Evolutionary conservation across 2,888 invertebrate species (phyloP), one percentile per base, ranked within the genome.

Genomic region (Callimorpha dominula): DNA sequence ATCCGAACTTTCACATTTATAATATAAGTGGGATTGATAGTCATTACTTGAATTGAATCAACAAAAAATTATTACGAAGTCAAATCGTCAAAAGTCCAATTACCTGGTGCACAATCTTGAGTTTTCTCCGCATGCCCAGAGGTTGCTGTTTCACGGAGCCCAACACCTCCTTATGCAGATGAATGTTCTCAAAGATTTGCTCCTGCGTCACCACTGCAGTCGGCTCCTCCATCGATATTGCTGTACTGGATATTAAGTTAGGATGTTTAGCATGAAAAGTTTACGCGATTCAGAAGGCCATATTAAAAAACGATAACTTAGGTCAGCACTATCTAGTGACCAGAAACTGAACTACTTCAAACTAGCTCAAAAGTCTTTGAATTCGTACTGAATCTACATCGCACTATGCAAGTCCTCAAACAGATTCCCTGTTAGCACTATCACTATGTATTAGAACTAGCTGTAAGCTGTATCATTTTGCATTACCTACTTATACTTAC

Each of bases 141-240:
- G 98, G 98, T 87, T 98, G 98, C 86, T 98, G 97, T 87, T 98
- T 98, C 15, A 99, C 98, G 65, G 97, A 98, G 79, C 97, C 97
- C 78, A 99, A 95, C 0, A 99, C 98, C 92, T 99, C 99, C 90
- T 99, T 99, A 92, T 99, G 99, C 52, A 99, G 93, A 81, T 98
- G 97, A 76, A 99, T 97, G 87, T 98, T 99, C 91, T 98, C 98
- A 88, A 98, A 98, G 80, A 99, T 98, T 93, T 98, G 98, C 88
- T 98, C 98, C 88, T 98, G 98, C 0, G 97, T 97, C 81, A 97
- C 97, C 76, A 96, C 93, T 62, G 94, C 93, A 74, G 96, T 96
- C 78, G 91, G 92, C 4, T 98, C 98, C 76, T 98, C 98, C 90
- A 98, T 96, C 3, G 97, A 97, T 86, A 97, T 97, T 17, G 97